Evolutionary conservation across 2,113 vertebrate species (phyloP).

Genomic region (Ahaetulla prasina): DNA sequence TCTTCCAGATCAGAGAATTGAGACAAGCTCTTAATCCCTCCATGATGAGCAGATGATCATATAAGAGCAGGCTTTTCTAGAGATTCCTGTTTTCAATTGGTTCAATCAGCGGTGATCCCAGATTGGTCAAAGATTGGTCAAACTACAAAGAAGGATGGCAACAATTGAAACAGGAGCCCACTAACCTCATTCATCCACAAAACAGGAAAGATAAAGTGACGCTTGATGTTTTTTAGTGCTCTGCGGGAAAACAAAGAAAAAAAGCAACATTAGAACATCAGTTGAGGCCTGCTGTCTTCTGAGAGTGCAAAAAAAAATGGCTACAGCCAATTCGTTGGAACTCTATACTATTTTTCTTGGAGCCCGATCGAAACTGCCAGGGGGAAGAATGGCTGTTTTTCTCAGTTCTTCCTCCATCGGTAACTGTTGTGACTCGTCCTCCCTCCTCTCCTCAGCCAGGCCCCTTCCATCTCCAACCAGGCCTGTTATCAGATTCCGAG

Average conservation of each 20-base stretch:
- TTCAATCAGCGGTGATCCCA: not conserved
- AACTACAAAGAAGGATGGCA: not conserved
- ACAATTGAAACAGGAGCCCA: not conserved
- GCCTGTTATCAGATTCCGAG: too few relatives aligned
- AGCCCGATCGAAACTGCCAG: not conserved
- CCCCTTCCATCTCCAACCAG: too few relatives aligned
- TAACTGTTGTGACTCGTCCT: too few relatives aligned
- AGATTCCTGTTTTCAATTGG: too few relatives aligned
- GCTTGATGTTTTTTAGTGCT: conserved; percentile 71
- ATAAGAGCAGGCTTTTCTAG: too few relatives aligned
- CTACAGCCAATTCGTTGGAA: not conserved
- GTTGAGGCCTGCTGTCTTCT: not conserved
- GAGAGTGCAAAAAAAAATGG: not conserved
- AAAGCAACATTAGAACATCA: not conserved
- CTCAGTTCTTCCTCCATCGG: not conserved
- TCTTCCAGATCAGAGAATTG: not conserved
- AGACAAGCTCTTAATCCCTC: not conserved
- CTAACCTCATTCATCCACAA: conserved; percentile 94
- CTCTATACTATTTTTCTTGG: not conserved
- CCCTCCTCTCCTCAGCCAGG: too few relatives aligned
- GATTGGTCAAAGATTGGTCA: not conserved
- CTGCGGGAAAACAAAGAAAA: conserved; percentile 63
- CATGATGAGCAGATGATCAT: too few relatives aligned
- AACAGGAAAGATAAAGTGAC: conserved; percentile 79
- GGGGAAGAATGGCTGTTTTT: not conserved